Percentiles rank a stretch among this genome's conserved stretches.
Conservation (phyloP, 2,113 vertebrate species). For the Eptesicus fuscus region DNA sequence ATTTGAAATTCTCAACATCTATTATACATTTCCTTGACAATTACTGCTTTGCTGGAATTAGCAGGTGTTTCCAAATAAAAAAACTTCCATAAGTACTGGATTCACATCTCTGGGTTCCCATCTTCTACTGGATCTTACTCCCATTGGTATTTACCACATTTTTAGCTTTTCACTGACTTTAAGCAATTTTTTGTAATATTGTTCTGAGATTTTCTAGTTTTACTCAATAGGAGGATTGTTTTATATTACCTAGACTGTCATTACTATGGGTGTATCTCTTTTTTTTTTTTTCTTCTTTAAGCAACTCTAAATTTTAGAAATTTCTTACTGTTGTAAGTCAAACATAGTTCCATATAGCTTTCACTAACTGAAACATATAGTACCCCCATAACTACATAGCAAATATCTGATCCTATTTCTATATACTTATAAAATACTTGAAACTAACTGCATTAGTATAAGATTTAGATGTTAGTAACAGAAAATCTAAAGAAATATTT, state of each 20-base stretch:
- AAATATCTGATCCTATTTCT: background rate
- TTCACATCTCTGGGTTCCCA: background rate
- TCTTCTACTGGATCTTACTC: background rate
- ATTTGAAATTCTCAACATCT: background rate
- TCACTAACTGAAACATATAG: background rate
- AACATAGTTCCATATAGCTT: background rate
- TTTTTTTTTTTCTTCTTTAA: background rate
- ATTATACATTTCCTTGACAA: background rate
- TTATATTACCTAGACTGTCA: background rate
- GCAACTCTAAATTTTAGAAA: background rate
- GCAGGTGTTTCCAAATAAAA: background rate
- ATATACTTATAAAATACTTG: background rate
- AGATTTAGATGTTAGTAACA: background rate
- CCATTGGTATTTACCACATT: background rate
- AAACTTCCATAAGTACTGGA: background rate
- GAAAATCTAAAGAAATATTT: background rate
- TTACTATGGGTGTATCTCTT: background rate
- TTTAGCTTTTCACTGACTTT: background rate
- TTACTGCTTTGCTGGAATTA: background rate
- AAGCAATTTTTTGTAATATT: background rate
- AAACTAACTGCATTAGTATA: background rate
- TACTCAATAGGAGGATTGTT: background rate
- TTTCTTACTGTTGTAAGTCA: background rate
- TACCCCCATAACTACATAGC: background rate
- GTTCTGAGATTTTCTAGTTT: background rate